Evolutionary conservation across 2,113 vertebrate genomes (phyloP).

Genomic region (Myocastor coypus): DNA sequence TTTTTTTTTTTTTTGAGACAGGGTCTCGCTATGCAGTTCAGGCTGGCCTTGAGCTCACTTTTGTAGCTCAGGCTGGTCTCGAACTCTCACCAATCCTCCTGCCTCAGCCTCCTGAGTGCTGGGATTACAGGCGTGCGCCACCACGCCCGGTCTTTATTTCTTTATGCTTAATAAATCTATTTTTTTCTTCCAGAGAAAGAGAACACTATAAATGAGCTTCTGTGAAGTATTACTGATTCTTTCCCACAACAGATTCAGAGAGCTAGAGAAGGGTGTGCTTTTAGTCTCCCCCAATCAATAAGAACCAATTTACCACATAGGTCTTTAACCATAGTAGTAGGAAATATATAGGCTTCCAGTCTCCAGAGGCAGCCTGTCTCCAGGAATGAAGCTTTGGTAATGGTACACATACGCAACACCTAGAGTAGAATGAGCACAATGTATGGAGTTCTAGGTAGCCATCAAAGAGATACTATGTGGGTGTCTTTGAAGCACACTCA

Average conservation of each 20-base stretch:
- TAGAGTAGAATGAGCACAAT: conserved; percentile 79
- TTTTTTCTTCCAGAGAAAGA: conserved; percentile 50
- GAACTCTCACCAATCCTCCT: too few relatives aligned
- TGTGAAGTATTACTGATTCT: conserved; percentile 48
- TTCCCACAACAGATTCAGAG: conserved; percentile 44
- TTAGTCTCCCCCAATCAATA: conserved; percentile 5
- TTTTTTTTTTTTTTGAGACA: background rate
- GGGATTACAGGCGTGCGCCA: too few relatives aligned
- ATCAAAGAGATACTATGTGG: conserved; percentile 84
- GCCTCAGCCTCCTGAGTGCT: too few relatives aligned
- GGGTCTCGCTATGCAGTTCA: too few relatives aligned
- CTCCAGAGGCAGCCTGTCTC: conserved; percentile 73
- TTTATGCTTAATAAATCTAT: background rate
- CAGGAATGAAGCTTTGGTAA: conserved; percentile 75
- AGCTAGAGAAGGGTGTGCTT: conserved; percentile 24
- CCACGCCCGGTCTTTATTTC: too few relatives aligned
- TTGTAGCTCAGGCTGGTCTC: too few relatives aligned
- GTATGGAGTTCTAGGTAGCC: conserved; percentile 79
- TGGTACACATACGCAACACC: conserved; percentile 81
- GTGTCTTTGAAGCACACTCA: conserved; percentile 79
- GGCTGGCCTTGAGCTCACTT: too few relatives aligned
- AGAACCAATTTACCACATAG: conserved; percentile 24
- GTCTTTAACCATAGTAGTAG: background rate
- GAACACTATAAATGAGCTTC: background rate
- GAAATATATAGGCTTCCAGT: background rate